Percentiles rank a stretch among this genome's conserved stretches.
phyloP scores from a whole-genome alignment of 2,113 vertebrate species.

The Lasiurus borealis region DNA sequence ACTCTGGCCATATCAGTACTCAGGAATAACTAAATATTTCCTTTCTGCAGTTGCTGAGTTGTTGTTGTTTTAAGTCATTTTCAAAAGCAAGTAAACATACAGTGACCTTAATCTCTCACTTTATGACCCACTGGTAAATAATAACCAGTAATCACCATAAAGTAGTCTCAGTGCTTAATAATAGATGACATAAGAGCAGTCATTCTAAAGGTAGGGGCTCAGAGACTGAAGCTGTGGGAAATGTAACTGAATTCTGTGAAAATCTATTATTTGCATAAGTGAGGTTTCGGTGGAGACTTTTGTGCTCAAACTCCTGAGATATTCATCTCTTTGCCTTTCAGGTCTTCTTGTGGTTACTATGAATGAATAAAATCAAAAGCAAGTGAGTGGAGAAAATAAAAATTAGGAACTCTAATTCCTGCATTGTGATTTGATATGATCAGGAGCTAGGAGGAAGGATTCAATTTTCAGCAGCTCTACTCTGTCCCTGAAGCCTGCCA shows the following conservation, averaged over 20 bases:
- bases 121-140: background rate
- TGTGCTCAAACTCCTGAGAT: background rate
- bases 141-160: background rate
- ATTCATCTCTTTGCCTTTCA: background rate
- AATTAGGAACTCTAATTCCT: background rate
- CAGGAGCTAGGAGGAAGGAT: conserved; percentile 61
- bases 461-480: conserved; percentile 58
- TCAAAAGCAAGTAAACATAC: background rate
- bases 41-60: background rate
- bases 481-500: background rate
- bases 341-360: background rate
- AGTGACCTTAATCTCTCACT: background rate
- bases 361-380: conserved; percentile 4
- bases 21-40: background rate
- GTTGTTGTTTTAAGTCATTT: background rate
- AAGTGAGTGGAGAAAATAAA: conserved; percentile 6
- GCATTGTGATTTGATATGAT: background rate
- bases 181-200: background rate
- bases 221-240: background rate
- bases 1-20: background rate
- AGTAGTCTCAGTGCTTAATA: background rate
- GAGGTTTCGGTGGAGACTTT: background rate
- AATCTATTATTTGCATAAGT: background rate
- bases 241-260: background rate
- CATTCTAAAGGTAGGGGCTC: background rate